These are phyloP conservation scores for Uloborus diversus DNA, from an alignment of 1,140 invertebrate species.

Conservation along the genomic window DNA sequence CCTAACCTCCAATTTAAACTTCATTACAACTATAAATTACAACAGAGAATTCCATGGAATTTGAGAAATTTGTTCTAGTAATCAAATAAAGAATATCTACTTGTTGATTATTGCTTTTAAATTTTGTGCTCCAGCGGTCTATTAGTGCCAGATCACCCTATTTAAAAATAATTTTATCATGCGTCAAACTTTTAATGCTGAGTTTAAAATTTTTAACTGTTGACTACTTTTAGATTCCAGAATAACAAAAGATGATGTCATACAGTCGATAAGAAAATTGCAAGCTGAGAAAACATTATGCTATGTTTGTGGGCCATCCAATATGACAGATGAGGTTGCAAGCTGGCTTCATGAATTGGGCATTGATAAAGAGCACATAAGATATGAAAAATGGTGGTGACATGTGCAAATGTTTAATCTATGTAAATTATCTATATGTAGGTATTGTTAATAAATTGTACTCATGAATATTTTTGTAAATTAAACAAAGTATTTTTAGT, in stretches of 20 bases:
- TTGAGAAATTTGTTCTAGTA: too few relatives aligned
- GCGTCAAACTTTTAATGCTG: too few relatives aligned
- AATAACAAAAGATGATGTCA: slow-evolving; percentile 60
- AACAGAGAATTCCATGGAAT: too few relatives aligned
- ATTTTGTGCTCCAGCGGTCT: too few relatives aligned
- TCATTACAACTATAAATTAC: too few relatives aligned
- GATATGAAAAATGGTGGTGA: slow-evolving; percentile 65
- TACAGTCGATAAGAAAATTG: slow-evolving; percentile 57
- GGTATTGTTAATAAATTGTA: slow-evolving; percentile 23
- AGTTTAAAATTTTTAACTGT: too few relatives aligned
- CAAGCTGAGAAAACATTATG: slow-evolving; percentile 56
- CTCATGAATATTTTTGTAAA: neutral
- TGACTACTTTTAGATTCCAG: slow-evolving; percentile 60
- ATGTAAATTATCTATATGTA: neutral
- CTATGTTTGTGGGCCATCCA: slow-evolving; percentile 64
- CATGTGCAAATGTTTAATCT: neutral
- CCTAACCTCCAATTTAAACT: too few relatives aligned
- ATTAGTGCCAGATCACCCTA: too few relatives aligned
- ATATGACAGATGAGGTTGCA: slow-evolving; percentile 62
- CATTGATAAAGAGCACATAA: slow-evolving; percentile 59
- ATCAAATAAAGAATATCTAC: too few relatives aligned
- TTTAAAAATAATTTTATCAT: too few relatives aligned
- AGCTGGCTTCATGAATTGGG: slow-evolving; percentile 56
- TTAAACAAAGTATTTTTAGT: neutral
- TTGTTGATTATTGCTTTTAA: too few relatives aligned